These are phyloP conservation scores for Sarcophaga caerulescens DNA, from an alignment of 2,888 invertebrate species.

Conservation along the genomic window DNA sequence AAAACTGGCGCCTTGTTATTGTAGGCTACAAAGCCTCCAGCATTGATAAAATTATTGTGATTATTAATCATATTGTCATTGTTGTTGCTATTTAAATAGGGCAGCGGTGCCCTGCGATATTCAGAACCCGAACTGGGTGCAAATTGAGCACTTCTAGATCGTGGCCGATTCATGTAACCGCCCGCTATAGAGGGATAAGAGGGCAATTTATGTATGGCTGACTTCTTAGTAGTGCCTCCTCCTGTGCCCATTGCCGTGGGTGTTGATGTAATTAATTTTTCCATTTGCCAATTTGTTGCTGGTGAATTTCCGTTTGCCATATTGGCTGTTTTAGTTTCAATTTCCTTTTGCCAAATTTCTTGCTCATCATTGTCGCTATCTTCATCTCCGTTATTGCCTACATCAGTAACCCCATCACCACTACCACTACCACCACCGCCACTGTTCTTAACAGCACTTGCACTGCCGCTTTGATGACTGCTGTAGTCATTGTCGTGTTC, in stretches of 20 bases:
- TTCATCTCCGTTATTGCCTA: slow-evolving; percentile 14
- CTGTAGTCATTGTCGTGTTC: slow-evolving; percentile 54
- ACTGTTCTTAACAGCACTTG: slow-evolving; percentile 44
- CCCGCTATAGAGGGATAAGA: slow-evolving; percentile 75
- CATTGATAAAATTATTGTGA: slow-evolving; percentile 66
- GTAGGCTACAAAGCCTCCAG: slow-evolving; percentile 63
- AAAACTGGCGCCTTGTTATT: slow-evolving; percentile 40
- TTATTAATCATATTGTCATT: slow-evolving; percentile 48
- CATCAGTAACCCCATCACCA: slow-evolving; percentile 30
- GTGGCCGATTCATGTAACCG: slow-evolving; percentile 75
- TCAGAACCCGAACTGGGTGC: slow-evolving; percentile 74
- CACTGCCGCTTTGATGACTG: slow-evolving; percentile 6
- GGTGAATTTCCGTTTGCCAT: slow-evolving; percentile 67
- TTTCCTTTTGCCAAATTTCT: slow-evolving; percentile 73
- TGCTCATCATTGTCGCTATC: slow-evolving; percentile 22
- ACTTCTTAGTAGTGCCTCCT: slow-evolving; percentile 70
- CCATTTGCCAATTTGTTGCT: slow-evolving; percentile 67
- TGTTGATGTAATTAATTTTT: slow-evolving; percentile 63
- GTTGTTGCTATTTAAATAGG: slow-evolving; percentile 43
- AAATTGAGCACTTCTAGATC: slow-evolving; percentile 77
- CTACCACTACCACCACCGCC: background rate
- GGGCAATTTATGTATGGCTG: slow-evolving; percentile 74
- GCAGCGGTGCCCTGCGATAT: slow-evolving; percentile 56
- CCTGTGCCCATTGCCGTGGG: slow-evolving; percentile 26
- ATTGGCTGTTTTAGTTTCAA: slow-evolving; percentile 71